Evolutionary conservation across 2,888 invertebrate genomes (phyloP).

Genomic region (Helleia helle): DNA sequence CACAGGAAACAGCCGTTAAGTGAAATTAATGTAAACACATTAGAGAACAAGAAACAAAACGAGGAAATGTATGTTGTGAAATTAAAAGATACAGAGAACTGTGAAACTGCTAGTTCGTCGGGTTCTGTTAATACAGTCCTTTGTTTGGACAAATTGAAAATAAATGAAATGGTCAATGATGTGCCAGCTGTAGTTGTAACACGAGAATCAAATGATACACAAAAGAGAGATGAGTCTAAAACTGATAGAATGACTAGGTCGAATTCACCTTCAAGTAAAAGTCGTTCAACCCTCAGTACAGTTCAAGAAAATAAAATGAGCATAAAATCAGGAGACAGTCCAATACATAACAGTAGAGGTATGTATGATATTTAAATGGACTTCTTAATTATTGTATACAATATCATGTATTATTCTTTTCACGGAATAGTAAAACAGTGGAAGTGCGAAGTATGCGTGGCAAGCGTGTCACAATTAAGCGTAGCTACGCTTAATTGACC

Average conservation of each 20-base stretch:
- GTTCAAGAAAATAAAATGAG: slow-evolving; percentile 50
- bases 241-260: slow-evolving; percentile 32
- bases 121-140: slow-evolving; percentile 49
- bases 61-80: slow-evolving; percentile 29
- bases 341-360: slow-evolving; percentile 31
- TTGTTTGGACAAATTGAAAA: slow-evolving; percentile 33
- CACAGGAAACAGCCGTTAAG: slow-evolving; percentile 41
- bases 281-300: slow-evolving; percentile 51
- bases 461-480: too few relatives aligned
- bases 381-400: too few relatives aligned
- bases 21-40: slow-evolving; percentile 42
- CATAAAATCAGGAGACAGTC: slow-evolving; percentile 49
- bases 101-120: slow-evolving; percentile 43
- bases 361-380: too few relatives aligned
- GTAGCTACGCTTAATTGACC: too few relatives aligned
- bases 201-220: slow-evolving; percentile 21
- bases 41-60: slow-evolving; percentile 26
- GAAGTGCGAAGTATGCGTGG: too few relatives aligned
- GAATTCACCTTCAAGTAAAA: slow-evolving; percentile 52
- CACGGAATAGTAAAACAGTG: too few relatives aligned
- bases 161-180: slow-evolving; percentile 26
- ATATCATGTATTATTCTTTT: too few relatives aligned
- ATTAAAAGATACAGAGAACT: slow-evolving; percentile 40
- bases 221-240: slow-evolving; percentile 19
- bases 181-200: slow-evolving; percentile 37